Conservation (phyloP, 2,113 vertebrate species). For the Saimiri boliviensis region DNA sequence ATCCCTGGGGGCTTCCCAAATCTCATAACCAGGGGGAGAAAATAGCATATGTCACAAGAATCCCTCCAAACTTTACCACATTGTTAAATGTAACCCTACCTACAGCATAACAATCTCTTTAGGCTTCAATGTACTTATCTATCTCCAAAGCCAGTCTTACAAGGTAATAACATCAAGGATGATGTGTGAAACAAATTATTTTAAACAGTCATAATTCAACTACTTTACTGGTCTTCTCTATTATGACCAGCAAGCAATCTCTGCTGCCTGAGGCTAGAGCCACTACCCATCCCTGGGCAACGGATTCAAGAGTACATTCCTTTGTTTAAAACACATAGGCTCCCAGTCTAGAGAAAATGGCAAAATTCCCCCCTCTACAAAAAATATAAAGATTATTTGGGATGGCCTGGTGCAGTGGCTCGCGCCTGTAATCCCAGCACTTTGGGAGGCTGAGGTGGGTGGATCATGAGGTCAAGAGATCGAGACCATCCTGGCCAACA, state of each 20-base stretch:
- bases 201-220: not conserved
- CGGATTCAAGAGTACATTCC: not conserved
- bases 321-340: not conserved
- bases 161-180: not conserved
- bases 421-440: too few relatives aligned
- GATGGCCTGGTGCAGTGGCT: too few relatives aligned
- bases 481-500: too few relatives aligned
- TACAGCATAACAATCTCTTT: constrained; percentile 9
- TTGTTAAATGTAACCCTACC: not conserved
- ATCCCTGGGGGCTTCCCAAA: not conserved
- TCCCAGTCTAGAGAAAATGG: not conserved
- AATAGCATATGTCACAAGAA: not conserved
- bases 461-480: too few relatives aligned
- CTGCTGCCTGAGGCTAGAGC: not conserved
- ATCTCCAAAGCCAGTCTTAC: not conserved
- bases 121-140: constrained; percentile 19
- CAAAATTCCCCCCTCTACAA: too few relatives aligned
- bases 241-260: not conserved
- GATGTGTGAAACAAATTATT: not conserved
- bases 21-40: not conserved
- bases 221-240: not conserved
- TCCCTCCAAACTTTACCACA: not conserved
- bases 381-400: too few relatives aligned
- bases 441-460: too few relatives aligned
- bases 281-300: not conserved